Base-by-base conservation (phyloP, 2,113 vertebrate genomes). In the Tragulus kanchil region DNA sequence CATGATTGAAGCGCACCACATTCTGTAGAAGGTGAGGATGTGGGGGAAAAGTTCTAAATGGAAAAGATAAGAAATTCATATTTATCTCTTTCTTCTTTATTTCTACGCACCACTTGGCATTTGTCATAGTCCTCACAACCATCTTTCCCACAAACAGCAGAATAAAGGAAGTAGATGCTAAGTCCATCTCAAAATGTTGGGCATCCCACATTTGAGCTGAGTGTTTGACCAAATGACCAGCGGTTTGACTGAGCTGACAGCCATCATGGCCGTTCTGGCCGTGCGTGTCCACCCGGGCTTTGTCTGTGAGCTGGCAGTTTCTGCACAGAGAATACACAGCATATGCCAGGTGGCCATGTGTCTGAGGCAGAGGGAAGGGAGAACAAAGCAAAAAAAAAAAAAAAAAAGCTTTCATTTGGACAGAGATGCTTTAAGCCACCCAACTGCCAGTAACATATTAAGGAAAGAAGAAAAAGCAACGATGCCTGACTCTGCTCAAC, bases 261-360 rank as follows among this genome's bases (percentile, higher is more conserved):
- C 81, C 92, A 56, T 9, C 11, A 2, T 48, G 89, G 28, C 89
- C 73, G 90, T 42, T 94, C 62, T 90, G 84, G 85, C 85, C 58
- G 25, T 23, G 61, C 54, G 6, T 96, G 97, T 94, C 96, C 91
- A 73, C 67, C 23, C 8, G 0, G 89, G 96, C 97, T 97, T 97
- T 98, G 95, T 97, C 48, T 97, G 91, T 31, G 5, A 10, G 83
- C 95, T 95, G 97, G 95, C 95, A 88, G 87, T 82, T 90, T 92
- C 78, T 56, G 85, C 90, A 42, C 54, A 67, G 93, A 94, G 89
- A 92, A 88, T 87, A 87, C 61, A 42, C 95, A 96, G 89, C 97
- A 90, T 94, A 96, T 97, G 98, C 95, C 97, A 98, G 96, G 95
- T 95, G 97, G 95, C 95, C 95, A 86, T 97, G 95, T 96, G 95